Percentiles rank a stretch among this genome's conserved stretches.
These are phyloP conservation scores for Aphis craccivora DNA, from an alignment of 1,140 invertebrate species.

Conservation along the genomic window DNA sequence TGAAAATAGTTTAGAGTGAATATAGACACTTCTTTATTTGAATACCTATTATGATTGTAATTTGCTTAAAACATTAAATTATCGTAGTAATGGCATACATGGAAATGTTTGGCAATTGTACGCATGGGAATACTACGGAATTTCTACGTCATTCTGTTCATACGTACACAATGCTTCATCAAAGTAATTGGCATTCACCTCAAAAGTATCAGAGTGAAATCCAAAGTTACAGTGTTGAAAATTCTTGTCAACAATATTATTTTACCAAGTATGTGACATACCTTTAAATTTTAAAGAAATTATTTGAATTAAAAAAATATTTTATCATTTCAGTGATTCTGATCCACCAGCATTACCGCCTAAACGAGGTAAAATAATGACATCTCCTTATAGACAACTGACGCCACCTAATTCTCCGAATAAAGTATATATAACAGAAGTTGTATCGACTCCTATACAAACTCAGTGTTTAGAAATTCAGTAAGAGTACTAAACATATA, in stretches of 20 bases:
- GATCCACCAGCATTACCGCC: conserved; percentile 80
- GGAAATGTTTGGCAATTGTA: conserved; percentile 92
- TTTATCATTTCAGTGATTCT: conserved; percentile 15
- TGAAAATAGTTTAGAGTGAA: conserved; percentile 18
- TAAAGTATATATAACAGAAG: conserved; percentile 53
- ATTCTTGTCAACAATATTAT: conserved; percentile 51
- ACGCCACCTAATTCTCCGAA: conserved; percentile 41
- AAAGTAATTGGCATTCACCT: conserved; percentile 56
- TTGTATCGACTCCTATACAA: not conserved
- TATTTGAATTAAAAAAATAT: not conserved
- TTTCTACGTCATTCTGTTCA: conserved; percentile 85
- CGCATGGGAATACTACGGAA: conserved; percentile 75
- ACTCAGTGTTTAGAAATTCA: conserved; percentile 42
- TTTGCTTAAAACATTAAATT: conserved; percentile 36
- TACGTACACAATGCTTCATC: conserved; percentile 68
- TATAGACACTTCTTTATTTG: not conserved
- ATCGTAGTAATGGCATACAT: conserved; percentile 92
- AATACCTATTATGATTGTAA: conserved; percentile 5
- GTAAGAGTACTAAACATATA: conserved; percentile 1
- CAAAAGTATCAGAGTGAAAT: conserved; percentile 53
- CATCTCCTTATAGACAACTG: conserved; percentile 26
- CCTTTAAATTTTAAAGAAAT: not conserved
- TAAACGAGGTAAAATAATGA: conserved; percentile 67
- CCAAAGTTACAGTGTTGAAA: conserved; percentile 53
- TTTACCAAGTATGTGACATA: conserved; percentile 35